Evolutionary conservation across 2,888 invertebrate genomes (phyloP).

Genomic region (Chalcis sispes): DNA sequence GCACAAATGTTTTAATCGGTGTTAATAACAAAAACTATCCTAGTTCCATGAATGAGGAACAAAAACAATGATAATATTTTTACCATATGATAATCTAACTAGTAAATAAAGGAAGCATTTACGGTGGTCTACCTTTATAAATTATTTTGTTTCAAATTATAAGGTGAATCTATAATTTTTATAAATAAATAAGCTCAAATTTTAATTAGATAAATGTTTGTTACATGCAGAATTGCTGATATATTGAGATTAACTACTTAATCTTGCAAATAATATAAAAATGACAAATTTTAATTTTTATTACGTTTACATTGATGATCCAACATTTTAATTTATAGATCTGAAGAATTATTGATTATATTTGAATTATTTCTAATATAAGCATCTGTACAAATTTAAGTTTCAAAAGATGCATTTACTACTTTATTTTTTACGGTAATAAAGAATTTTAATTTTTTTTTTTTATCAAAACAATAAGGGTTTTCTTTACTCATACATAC

Average conservation of each 20-base stretch:
- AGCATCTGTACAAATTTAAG: slow-evolving; percentile 23
- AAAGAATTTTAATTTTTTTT: slow-evolving; percentile 19
- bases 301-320: too few relatives aligned
- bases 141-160: slow-evolving; percentile 36
- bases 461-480: slow-evolving; percentile 20
- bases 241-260: not conserved
- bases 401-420: slow-evolving; percentile 26
- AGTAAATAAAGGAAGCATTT: slow-evolving; percentile 57
- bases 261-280: slow-evolving; percentile 5
- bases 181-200: too few relatives aligned
- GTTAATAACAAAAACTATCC: slow-evolving; percentile 43
- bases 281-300: too few relatives aligned
- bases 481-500: slow-evolving; percentile 34
- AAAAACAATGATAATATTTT: slow-evolving; percentile 34
- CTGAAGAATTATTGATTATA: not conserved
- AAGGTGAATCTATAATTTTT: slow-evolving; percentile 36
- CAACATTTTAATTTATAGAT: not conserved
- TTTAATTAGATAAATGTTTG: too few relatives aligned
- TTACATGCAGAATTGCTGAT: slow-evolving; percentile 1
- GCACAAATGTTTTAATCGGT: slow-evolving; percentile 32
- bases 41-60: slow-evolving; percentile 38
- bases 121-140: slow-evolving; percentile 48
- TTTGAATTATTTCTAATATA: not conserved
- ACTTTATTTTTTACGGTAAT: slow-evolving; percentile 25
- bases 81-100: slow-evolving; percentile 42